phyloP scores from a whole-genome alignment of 1,140 invertebrate species.

The Bombus waltoni region DNA sequence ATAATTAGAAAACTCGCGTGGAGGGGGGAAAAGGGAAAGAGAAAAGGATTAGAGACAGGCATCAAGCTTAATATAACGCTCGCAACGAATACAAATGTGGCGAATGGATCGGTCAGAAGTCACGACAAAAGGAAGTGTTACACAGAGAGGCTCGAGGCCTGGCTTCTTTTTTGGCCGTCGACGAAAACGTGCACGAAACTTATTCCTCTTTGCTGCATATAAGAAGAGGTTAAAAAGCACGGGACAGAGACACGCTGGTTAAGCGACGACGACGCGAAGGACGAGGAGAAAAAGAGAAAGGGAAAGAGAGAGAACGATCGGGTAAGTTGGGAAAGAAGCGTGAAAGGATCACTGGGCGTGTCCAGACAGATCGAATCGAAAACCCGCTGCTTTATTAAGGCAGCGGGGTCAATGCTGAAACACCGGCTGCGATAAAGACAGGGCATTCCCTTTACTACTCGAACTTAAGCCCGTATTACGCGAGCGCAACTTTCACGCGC shows the following conservation, averaged over 20 bases:
- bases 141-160: background rate
- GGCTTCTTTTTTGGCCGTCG: constrained; percentile 9
- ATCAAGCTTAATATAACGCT: no score
- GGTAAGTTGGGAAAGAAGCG: constrained; percentile 68
- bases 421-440: constrained; percentile 58
- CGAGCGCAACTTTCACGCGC: constrained; percentile 30
- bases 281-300: background rate
- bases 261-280: constrained; percentile 9
- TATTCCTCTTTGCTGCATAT: constrained; percentile 34
- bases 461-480: constrained; percentile 33
- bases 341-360: constrained; percentile 72
- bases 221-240: constrained; percentile 15
- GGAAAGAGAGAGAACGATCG: constrained; percentile 2
- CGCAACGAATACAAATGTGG: no score
- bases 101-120: background rate
- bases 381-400: constrained; percentile 72
- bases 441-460: constrained; percentile 56
- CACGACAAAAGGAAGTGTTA: constrained; percentile 7
- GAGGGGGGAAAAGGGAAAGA: no score
- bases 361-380: constrained; percentile 71
- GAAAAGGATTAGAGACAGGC: no score
- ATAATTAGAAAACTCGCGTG: background rate
- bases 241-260: constrained; percentile 18
- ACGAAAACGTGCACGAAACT: constrained; percentile 41
- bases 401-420: constrained; percentile 60